Base-by-base conservation (phyloP, 2,888 invertebrate genomes). In the Papilio demoleus region DNA sequence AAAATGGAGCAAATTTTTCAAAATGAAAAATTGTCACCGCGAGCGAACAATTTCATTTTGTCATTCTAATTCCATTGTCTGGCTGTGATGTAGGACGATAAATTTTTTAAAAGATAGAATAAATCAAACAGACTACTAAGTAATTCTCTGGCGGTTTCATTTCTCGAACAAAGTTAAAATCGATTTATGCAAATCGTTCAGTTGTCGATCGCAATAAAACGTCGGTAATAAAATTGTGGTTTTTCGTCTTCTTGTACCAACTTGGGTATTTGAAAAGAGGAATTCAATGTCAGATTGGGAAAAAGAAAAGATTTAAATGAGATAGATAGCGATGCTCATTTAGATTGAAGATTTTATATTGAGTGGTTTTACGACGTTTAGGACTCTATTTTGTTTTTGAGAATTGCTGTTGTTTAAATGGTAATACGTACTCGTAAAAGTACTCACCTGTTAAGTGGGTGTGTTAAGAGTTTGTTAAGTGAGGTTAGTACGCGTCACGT, bases 401-500 rank as follows among this genome's bases (percentile, higher is more conserved):
- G 9, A 45, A 27, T 27, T n/a, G 22, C 45, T 31, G 27, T 31
- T 6, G 24, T 47, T 27, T 60, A 36, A 11, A 56, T 19, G 40
- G 2, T 40, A 65, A 38, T 31, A 65, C 40, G 12, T n/a, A n/a
- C n/a, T n/a, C n/a, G n/a, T 31, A 58, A 60, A 67, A 31, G 42
- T 36, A 68, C 69, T 65, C 65, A 69, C 69, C 65, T 24, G 9
- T 65, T 6, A 68, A 71, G 67, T 70, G 64, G 45, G 69, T 70
- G 70, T 72, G 71, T 70, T 70, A 65, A 31, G 17, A 34, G 50
- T 70, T 70, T 47, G 40, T 63, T 65, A 68, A n/a, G 40, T 24
- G 47, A 60, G 70, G 40, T 63, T 71, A 67, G 72, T 70, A 76
- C 73, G 76, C 79, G 79, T 78, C 79, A 80, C 80, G 79, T 78